Evolutionary conservation across 2,888 invertebrate species (phyloP).

Genomic region (Dendrolimus houi): DNA sequence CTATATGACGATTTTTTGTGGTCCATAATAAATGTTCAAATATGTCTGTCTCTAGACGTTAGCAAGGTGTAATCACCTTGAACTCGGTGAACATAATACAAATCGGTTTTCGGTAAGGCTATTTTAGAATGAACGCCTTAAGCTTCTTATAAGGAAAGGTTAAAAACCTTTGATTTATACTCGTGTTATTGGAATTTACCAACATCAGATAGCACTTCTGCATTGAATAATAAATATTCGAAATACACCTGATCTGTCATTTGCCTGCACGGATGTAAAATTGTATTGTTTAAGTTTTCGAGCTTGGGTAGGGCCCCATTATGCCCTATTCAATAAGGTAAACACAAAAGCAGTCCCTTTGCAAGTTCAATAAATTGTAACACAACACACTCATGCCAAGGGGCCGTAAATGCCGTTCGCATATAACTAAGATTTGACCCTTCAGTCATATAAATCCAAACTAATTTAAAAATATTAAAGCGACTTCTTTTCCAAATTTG

Average conservation of each 20-base stretch:
- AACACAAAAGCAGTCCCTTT: conserved; percentile 44
- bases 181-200: conserved; percentile 1
- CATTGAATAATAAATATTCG: conserved; percentile 3
- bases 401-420: background rate
- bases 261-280: conserved; percentile 5
- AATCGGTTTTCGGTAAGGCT: conserved; percentile 37
- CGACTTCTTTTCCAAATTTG: no score
- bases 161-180: conserved; percentile 22
- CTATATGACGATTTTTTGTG: conserved; percentile 24
- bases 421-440: no score
- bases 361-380: conserved; percentile 40
- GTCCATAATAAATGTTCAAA: conserved; percentile 15
- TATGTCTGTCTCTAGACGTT: conserved; percentile 20
- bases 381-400: conserved; percentile 42
- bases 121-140: conserved; percentile 28
- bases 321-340: conserved; percentile 36
- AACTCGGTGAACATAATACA: conserved; percentile 45
- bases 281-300: conserved; percentile 43
- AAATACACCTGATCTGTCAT: conserved; percentile 8
- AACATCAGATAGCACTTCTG: background rate
- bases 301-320: conserved; percentile 47
- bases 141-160: conserved; percentile 25
- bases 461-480: no score
- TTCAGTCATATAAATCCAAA: no score
- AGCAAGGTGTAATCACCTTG: conserved; percentile 44